These are phyloP conservation scores for Aleadryas rufinucha DNA, from an alignment of 2,113 vertebrate species.

Conservation along the genomic window DNA sequence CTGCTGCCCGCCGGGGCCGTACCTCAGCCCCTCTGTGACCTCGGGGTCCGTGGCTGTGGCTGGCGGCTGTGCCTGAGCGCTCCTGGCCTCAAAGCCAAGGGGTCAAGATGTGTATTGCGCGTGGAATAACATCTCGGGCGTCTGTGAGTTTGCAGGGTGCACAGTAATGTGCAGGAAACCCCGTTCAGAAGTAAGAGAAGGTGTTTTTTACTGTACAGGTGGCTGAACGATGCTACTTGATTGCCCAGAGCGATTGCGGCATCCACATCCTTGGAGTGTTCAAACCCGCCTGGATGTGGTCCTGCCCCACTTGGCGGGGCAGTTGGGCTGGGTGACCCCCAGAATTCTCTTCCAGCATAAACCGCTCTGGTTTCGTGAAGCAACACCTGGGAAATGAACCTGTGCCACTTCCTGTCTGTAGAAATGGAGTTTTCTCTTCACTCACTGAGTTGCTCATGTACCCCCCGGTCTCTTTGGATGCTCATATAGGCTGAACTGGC, in stretches of 20 bases:
- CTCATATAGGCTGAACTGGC: accelerated
- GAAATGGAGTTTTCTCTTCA: neutral
- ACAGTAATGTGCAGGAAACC: accelerated
- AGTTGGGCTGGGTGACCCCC: neutral
- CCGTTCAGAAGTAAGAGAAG: accelerated
- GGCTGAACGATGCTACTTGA: accelerated
- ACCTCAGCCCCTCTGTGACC: neutral
- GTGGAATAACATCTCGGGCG: accelerated
- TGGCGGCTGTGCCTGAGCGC: neutral
- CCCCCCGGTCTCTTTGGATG: neutral
- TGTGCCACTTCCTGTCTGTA: neutral
- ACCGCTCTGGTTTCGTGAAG: neutral
- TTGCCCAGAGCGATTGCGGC: accelerated
- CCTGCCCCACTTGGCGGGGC: neutral
- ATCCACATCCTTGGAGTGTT: neutral
- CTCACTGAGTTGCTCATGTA: neutral
- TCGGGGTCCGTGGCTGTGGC: neutral
- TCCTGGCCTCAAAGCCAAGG: neutral
- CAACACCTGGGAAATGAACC: neutral
- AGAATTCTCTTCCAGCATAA: neutral
- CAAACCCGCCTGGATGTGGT: neutral
- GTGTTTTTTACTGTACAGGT: accelerated
- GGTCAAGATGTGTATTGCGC: accelerated
- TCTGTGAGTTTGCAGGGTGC: no score
- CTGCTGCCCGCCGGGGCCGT: neutral